phyloP scores from a whole-genome alignment of 2,113 vertebrate species.

The Danionella cerebrum region DNA sequence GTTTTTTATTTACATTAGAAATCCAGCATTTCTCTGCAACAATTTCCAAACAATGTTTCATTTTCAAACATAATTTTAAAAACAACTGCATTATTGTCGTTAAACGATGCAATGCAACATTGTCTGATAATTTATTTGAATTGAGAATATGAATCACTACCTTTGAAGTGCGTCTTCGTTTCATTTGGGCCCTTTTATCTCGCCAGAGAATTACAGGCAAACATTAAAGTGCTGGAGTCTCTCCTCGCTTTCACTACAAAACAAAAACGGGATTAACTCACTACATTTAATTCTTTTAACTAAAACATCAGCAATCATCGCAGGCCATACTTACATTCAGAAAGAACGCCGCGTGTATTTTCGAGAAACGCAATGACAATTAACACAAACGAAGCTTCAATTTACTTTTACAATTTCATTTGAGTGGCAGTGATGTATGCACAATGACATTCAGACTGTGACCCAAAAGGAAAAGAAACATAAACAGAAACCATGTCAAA shows the following conservation, averaged over 20 bases:
- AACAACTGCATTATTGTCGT: too few relatives aligned
- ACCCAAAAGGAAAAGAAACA: conserved; percentile 70
- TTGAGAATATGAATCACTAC: conserved; percentile 41
- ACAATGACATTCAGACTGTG: neutral
- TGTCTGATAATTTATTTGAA: too few relatives aligned
- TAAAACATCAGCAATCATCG: too few relatives aligned
- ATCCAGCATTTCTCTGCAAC: too few relatives aligned
- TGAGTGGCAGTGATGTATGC: neutral
- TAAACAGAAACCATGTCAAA: conserved; percentile 87
- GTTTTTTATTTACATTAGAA: too few relatives aligned
- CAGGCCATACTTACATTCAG: conserved; percentile 28
- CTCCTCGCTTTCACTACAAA: conserved; percentile 50
- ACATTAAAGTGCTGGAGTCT: conserved; percentile 39
- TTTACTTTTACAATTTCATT: neutral
- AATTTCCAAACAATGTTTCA: too few relatives aligned
- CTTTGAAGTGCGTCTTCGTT: conserved; percentile 49
- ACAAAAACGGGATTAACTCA: conserved; percentile 52
- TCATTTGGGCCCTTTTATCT: conserved; percentile 49
- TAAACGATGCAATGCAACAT: too few relatives aligned
- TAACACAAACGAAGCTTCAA: neutral
- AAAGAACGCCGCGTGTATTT: conserved; percentile 4
- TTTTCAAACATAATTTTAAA: too few relatives aligned
- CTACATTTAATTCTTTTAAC: neutral
- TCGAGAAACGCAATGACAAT: neutral
- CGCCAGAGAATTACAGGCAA: conserved; percentile 51